A percentile compares a stretch with the other conserved stretches of the same genome.
These are phyloP conservation scores for Lepidurus couesii DNA, from an alignment of 1,140 invertebrate genomes.

Conservation along the genomic window DNA sequence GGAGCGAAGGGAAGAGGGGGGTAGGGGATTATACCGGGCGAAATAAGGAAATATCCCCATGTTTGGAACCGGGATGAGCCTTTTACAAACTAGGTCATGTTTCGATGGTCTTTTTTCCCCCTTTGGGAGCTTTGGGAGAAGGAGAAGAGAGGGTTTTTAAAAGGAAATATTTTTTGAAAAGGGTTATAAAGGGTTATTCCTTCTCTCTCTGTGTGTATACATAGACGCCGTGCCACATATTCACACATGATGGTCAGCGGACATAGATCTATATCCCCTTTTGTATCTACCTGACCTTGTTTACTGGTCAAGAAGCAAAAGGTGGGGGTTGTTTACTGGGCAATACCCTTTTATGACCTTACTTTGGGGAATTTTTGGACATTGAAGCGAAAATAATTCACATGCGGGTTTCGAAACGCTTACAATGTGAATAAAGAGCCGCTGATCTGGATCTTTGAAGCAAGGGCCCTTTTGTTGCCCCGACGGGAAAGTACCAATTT, in stretches of 20 bases:
- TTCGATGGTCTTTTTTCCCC: background rate
- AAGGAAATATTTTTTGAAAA: background rate
- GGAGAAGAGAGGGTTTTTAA: background rate
- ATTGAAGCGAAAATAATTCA: slow-evolving; percentile 20
- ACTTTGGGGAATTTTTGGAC: slow-evolving; percentile 18
- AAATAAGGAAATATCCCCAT: background rate
- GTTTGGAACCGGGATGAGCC: slow-evolving; percentile 1
- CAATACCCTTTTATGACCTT: slow-evolving; percentile 18
- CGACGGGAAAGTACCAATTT: background rate
- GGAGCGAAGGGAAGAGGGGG: background rate
- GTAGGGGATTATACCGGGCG: too few relatives aligned
- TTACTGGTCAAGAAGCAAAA: background rate
- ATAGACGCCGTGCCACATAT: background rate
- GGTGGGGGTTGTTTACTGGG: slow-evolving; percentile 13
- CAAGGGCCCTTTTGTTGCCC: background rate
- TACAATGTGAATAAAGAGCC: slow-evolving; percentile 9
- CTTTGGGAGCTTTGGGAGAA: background rate
- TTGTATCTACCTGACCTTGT: slow-evolving; percentile 19
- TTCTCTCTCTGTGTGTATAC: background rate
- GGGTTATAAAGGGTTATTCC: slow-evolving; percentile 14
- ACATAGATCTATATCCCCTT: background rate
- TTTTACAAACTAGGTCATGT: slow-evolving; percentile 10
- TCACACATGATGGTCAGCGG: background rate
- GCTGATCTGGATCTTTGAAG: slow-evolving; percentile 8
- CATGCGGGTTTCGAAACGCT: slow-evolving; percentile 12